Evolutionary conservation across 2,797 vertebrate species (phyloP).

Genomic region (Phyllotis vaccarum): DNA sequence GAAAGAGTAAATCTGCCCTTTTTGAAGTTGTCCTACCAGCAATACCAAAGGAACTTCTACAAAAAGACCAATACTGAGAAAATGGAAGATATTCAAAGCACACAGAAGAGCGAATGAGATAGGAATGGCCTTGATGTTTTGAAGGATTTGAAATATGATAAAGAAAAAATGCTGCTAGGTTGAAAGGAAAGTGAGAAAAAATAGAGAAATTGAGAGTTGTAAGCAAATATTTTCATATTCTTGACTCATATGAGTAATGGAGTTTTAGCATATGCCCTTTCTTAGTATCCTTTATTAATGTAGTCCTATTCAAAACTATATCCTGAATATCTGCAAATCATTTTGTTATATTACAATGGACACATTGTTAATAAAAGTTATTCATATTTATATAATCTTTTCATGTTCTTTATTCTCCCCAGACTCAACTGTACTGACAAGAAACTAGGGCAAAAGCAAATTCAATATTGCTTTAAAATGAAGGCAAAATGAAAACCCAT

Average conservation of each 20-base stretch:
- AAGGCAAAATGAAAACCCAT: constrained; percentile 56
- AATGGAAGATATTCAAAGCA: not conserved
- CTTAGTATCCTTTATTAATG: constrained; percentile 51
- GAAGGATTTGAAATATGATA: constrained; percentile 39
- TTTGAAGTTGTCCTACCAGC: not conserved
- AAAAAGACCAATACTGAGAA: not conserved
- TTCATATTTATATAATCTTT: constrained; percentile 34
- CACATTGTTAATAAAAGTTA: constrained; percentile 50
- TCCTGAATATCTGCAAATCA: constrained; percentile 33
- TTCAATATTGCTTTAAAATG: constrained; percentile 39
- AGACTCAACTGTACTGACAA: constrained; percentile 50
- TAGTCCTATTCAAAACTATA: constrained; percentile 53
- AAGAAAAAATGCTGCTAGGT: constrained; percentile 28
- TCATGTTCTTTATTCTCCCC: constrained; percentile 32
- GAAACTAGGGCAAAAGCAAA: constrained; percentile 18
- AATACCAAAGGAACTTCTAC: not conserved
- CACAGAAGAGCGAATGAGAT: not conserved
- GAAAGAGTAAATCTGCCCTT: not conserved
- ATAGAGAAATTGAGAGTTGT: not conserved
- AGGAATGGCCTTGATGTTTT: not conserved
- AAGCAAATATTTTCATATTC: constrained; percentile 37
- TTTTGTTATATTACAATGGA: constrained; percentile 61
- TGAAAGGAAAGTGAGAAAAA: not conserved
- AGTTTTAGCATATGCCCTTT: constrained; percentile 17
- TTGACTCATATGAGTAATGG: constrained; percentile 32